Evolutionary conservation across 2,797 vertebrate species (phyloP), one percentile per base, ranked within the genome.

Genomic region (Aulostomus chinensis): DNA sequence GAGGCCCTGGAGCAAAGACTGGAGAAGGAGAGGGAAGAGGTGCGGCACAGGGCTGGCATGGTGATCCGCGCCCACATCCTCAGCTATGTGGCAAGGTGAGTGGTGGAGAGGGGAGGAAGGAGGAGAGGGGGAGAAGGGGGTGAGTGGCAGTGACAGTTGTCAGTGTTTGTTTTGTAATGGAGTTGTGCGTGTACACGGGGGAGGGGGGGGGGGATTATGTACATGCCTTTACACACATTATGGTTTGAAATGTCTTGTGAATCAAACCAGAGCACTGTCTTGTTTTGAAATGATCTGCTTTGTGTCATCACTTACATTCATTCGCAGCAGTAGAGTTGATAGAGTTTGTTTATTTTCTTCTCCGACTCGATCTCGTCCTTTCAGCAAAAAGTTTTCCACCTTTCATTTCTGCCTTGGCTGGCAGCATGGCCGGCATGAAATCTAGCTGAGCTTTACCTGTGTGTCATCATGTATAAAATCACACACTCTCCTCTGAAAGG

Each of bases 41-140:
- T 84, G 82, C 84, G 90, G 81, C 85, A 78, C 72, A 68, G 81
- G 76, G 92, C 93, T 65, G 94, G 92, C 72, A 84, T 94, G 91
- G 89, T 95, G 84, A 95, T 97, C 88, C 91, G 89, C 77, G 94
- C 95, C 85, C 92, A 95, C 91, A 91, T 95, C 91, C 94, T 94
- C 87, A 93, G 94, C 89, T 96, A 95, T 92, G 93, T 94, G 89
- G 92, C 94, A 91, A 96, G 95, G 95, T 97, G 86, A 92, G 93
- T 71, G 74, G 55, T 39, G 31, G 29, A 12, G 49, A 7, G 36
- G 8, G 62, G 31, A 35, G 59, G 58, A 13, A 6, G 3, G 20
- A 3, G 52, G 51, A 49, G 45, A 10, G 22, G 52, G 45, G 5
- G 39, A 9, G 33, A 8, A 17, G 33, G 1, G 21, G 11, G 15